Conservation (phyloP, 2,797 vertebrate species). For the Lepus townsendii region DNA sequence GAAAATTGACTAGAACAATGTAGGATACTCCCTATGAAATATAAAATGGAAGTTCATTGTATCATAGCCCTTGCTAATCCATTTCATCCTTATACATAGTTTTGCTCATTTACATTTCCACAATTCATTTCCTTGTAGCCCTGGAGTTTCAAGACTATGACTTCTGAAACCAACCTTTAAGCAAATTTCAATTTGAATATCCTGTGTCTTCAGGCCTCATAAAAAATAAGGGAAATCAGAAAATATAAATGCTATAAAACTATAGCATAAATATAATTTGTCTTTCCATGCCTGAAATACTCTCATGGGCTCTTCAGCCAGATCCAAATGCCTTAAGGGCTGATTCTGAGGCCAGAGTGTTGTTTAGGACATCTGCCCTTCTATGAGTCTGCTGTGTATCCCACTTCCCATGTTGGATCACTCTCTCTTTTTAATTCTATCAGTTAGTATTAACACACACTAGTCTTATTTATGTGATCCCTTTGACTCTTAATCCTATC, state of each 20-base stretch:
- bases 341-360: too few species aligned
- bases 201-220: not conserved
- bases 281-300: too few species aligned
- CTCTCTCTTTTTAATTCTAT: too few species aligned
- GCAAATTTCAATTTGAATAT: not conserved
- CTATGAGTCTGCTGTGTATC: too few species aligned
- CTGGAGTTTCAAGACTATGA: not conserved
- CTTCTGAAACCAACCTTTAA: not conserved
- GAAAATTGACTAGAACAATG: not conserved
- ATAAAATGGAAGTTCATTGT: not conserved
- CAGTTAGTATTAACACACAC: too few species aligned
- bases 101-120: not conserved
- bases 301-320: too few species aligned
- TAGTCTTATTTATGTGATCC: too few species aligned
- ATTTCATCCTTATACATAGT: not conserved
- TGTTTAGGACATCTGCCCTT: too few species aligned
- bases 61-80: not conserved
- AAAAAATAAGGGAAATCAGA: conserved; percentile 23
- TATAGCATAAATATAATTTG: not conserved
- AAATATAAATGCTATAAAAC: not conserved
- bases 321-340: too few species aligned
- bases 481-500: too few species aligned
- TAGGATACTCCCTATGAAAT: not conserved
- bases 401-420: too few species aligned
- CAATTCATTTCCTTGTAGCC: not conserved